Evolutionary conservation across 92 coral and sea anemone genomes (phyloP), one percentile per base, ranked within the genome.

Genomic region (Plumapathes pennacea): DNA sequence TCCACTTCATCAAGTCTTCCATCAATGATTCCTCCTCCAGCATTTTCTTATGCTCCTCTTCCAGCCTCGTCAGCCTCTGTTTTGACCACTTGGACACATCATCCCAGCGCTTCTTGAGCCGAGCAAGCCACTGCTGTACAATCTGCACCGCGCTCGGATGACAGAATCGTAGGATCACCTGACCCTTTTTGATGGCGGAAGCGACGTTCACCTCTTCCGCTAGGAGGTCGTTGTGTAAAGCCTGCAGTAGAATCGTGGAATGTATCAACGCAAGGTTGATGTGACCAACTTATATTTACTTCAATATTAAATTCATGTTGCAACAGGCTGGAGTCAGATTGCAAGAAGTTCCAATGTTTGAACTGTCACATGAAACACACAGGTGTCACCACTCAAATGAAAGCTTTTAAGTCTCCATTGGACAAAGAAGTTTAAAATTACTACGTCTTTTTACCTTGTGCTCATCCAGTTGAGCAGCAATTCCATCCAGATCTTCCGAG

Each of bases 381-480:
- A n/a, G n/a, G n/a, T n/a, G n/a, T n/a, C n/a, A n/a, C n/a, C n/a
- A n/a, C n/a, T n/a, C n/a, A n/a, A n/a, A n/a, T n/a, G n/a, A n/a
- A n/a, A n/a, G n/a, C n/a, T n/a, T n/a, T n/a, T n/a, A n/a, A n/a
- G n/a, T n/a, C n/a, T n/a, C n/a, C n/a, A n/a, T n/a, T n/a, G n/a
- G n/a, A n/a, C n/a, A n/a, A n/a, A n/a, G n/a, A n/a, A n/a, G n/a
- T n/a, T n/a, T n/a, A n/a, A n/a, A n/a, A n/a, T n/a, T n/a, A n/a
- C n/a, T n/a, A n/a, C n/a, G n/a, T n/a, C n/a, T n/a, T n/a, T n/a
- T 32, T 80, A 92, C 98, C 98, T 82, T 81, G 87, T 88, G 95
- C 41, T 92, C 87, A 23, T 81, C 90, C 40, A 92, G 74, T 34
- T 92, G 98, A 14, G 74, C 67, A n/a, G 72, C 51, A 36, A 92